A percentile compares a stretch with the other conserved stretches of the same genome.
Evolutionary conservation across 2,797 vertebrate species (phyloP).

Genomic region (Microctenopoma steveboyesi): DNA sequence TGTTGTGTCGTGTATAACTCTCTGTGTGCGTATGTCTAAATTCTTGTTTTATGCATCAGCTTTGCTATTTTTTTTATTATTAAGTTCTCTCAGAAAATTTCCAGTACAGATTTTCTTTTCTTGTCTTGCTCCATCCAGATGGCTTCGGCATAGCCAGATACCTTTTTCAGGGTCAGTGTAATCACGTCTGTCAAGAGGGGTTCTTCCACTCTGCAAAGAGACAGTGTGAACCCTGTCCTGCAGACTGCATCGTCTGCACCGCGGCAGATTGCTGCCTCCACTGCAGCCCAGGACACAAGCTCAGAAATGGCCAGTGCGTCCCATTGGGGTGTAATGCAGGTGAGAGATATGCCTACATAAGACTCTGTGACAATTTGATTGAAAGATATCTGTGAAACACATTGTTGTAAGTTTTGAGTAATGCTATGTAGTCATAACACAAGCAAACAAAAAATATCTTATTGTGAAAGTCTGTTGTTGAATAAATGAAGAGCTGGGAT

Average conservation of each 20-base stretch:
- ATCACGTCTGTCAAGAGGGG: conserved; percentile 84
- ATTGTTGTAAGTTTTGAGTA: neutral
- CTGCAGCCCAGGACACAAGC: conserved; percentile 81
- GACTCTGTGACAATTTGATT: neutral
- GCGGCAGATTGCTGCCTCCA: conserved; percentile 75
- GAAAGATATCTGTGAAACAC: neutral
- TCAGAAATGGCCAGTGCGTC: conserved; percentile 80
- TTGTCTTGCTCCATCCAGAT: conserved; percentile 76
- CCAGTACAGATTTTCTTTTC: neutral
- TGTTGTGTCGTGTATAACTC: neutral
- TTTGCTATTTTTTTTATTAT: neutral
- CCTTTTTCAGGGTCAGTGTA: conserved; percentile 85
- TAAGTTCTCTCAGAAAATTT: conserved; percentile 6
- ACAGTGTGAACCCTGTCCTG: conserved; percentile 83
- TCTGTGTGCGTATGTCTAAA: conserved; percentile 26
- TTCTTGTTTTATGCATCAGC: conserved; percentile 20
- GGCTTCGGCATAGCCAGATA: conserved; percentile 78
- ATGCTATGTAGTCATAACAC: neutral
- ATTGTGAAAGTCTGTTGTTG: neutral
- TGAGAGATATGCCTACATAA: conserved; percentile 64
- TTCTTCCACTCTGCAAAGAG: conserved; percentile 76
- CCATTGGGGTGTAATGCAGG: conserved; percentile 84
- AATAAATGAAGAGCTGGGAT: conserved; percentile 25
- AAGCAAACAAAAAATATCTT: neutral
- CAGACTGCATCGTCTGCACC: conserved; percentile 85